Evolutionary conservation across 2,797 vertebrate species (phyloP).

Genomic region (Tenualosa ilisha): DNA sequence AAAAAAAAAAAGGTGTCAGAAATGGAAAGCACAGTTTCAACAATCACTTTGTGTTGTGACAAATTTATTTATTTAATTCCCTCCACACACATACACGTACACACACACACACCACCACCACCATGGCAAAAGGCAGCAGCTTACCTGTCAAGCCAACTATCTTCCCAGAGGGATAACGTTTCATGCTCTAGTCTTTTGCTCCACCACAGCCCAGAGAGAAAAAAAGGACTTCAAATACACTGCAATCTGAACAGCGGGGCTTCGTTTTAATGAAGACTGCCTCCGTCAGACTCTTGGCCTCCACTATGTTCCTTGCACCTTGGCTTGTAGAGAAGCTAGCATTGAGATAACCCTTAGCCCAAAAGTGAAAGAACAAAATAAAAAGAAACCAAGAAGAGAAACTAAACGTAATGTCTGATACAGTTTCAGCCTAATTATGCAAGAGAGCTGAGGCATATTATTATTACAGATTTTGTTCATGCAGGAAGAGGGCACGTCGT

Average conservation of each 20-base stretch:
- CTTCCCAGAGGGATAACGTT: constrained; percentile 17
- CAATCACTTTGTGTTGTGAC: neutral
- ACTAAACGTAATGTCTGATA: neutral
- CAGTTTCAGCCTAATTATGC: constrained; percentile 15
- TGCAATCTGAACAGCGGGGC: constrained; percentile 45
- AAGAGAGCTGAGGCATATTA: neutral
- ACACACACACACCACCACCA: neutral
- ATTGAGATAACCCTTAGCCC: neutral
- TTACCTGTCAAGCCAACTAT: constrained; percentile 8
- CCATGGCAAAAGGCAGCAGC: neutral
- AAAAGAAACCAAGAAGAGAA: constrained; percentile 28
- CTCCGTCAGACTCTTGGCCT: constrained; percentile 38
- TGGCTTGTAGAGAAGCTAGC: neutral
- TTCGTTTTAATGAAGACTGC: constrained; percentile 57
- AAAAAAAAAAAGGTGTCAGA: neutral
- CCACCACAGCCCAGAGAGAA: constrained; percentile 17
- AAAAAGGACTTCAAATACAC: constrained; percentile 28
- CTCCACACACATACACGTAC: too few species aligned
- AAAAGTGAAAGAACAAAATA: neutral
- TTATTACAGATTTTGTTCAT: constrained; percentile 41
- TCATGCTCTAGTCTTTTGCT: constrained; percentile 1
- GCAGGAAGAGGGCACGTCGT: neutral
- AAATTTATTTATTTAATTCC: neutral
- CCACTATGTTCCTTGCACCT: neutral
- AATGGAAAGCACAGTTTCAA: neutral